Evolutionary conservation across 2,113 vertebrate species (phyloP).

Genomic region (Corvus moneduloides): DNA sequence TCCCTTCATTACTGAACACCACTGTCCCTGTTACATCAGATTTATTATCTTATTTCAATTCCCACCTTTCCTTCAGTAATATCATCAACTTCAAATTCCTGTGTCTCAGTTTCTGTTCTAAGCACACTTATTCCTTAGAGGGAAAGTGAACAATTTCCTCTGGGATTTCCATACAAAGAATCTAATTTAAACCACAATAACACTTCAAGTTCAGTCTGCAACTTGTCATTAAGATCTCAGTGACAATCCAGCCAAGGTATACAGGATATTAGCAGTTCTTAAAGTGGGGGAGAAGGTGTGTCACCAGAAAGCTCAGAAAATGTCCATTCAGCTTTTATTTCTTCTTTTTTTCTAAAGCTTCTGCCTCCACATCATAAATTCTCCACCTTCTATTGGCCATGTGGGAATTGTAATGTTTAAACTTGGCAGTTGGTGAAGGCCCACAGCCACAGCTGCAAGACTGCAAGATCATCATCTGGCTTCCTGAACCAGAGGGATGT

Average conservation of each 20-base stretch:
- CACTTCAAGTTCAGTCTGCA: not conserved
- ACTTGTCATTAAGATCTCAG: not conserved
- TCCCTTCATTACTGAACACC: not conserved
- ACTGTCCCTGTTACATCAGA: not conserved
- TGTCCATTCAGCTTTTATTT: not conserved
- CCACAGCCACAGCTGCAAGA: not conserved
- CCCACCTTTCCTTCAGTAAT: not conserved
- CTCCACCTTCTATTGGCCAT: not conserved
- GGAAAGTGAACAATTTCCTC: not conserved
- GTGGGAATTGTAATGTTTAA: not conserved
- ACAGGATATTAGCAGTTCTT: not conserved
- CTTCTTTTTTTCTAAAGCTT: not conserved
- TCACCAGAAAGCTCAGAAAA: not conserved
- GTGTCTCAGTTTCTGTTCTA: not conserved
- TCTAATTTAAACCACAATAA: conserved; percentile 37
- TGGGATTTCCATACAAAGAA: not conserved
- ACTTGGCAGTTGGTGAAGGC: not conserved
- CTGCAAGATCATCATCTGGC: not conserved
- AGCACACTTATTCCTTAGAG: not conserved
- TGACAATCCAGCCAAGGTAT: not conserved
- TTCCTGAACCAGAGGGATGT: not conserved
- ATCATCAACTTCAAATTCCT: not conserved
- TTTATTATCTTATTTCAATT: not conserved
- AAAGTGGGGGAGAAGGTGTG: not conserved
- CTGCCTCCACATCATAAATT: not conserved